Evolutionary conservation across 2,888 invertebrate genomes (phyloP), one percentile per base, ranked within the genome.

Genomic region (Lissonota sp.): DNA sequence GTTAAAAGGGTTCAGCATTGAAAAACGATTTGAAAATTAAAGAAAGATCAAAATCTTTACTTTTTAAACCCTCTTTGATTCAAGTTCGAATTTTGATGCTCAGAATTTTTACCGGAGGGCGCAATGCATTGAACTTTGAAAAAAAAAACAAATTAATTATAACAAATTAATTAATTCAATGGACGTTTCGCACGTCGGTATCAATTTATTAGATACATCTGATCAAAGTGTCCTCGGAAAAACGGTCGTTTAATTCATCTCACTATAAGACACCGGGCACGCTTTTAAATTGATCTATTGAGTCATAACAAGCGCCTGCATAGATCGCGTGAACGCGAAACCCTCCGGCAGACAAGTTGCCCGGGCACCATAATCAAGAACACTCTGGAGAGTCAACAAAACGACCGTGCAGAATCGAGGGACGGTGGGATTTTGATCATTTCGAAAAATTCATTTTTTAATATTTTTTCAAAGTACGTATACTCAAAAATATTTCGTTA

Each of bases 251-350:
- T 75, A 60, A 73, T 80, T 80, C 73, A 77, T 71, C 75, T 82
- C 75, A 75, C 67, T 51, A 49, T 60, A 26, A 67, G 82, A 75
- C 75, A 69, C 60, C 53, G 14, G 26, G 67, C 74, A 79, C 57
- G 71, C 78, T 79, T 64, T 67, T 62, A 82, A 71, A 82, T 79
- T 82, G 82, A 79, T 82, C 82, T 82, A 82, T 82, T 75, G 82
- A 82, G 82, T 82, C 78, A 75, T 79, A 79, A 77, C 82, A 72
- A 79, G 78, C 79, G 79, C 71, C 74, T 72, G 58, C 67, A 67
- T 60, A 67, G 82, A 26, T 26, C 26, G 26, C 26, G 26, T 3
- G 26, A 26, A 26, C 26, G 26, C 26, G 3, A 26, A 26, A 26
- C 26, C 82, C 75, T 44, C 16, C 39, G 82, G 78, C 79, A 49